Conservation (phyloP, 92 coral and sea anemone species). For the Palythoa heliodiscus region DNA sequence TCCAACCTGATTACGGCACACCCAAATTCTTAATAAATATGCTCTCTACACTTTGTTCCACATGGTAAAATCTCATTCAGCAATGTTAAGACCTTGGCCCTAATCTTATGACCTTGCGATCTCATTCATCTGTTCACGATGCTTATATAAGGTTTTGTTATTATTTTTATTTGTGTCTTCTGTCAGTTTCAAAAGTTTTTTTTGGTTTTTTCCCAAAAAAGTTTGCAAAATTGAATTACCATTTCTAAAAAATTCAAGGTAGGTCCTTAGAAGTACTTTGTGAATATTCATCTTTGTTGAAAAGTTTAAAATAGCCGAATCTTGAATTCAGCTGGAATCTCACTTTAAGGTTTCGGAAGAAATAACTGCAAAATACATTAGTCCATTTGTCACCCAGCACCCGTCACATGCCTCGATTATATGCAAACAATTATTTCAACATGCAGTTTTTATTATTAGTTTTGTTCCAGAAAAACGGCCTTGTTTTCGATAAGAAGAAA, state of each 20-base stretch:
- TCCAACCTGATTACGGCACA: not conserved
- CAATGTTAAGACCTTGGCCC: conserved; percentile 16
- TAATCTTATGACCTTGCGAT: conserved; percentile 19
- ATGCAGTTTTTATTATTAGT: not conserved
- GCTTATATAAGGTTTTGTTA: not conserved
- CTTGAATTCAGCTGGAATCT: not conserved
- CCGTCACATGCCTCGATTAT: conserved; percentile 34
- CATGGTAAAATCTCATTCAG: conserved; percentile 1
- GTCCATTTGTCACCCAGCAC: not conserved
- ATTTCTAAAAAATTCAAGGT: not conserved
- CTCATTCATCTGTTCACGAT: not conserved
- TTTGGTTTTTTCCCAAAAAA: not conserved
- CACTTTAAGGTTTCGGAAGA: not conserved
- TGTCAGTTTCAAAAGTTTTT: not conserved
- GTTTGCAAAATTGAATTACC: not conserved
- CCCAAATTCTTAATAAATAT: conserved; percentile 18
- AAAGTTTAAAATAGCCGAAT: not conserved
- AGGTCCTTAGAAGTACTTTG: not conserved
- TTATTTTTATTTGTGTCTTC: not conserved
- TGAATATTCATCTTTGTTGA: not conserved
- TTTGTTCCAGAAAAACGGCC: not conserved
- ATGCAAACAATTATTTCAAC: conserved; percentile 4
- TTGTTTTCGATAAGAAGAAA: not conserved
- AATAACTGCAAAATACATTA: conserved; percentile 39
- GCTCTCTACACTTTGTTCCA: conserved; percentile 12